Percentiles rank a stretch among this genome's conserved stretches.
These are phyloP conservation scores for Amblyraja radiata DNA, from an alignment of 2,797 vertebrate genomes.

Conservation along the genomic window DNA sequence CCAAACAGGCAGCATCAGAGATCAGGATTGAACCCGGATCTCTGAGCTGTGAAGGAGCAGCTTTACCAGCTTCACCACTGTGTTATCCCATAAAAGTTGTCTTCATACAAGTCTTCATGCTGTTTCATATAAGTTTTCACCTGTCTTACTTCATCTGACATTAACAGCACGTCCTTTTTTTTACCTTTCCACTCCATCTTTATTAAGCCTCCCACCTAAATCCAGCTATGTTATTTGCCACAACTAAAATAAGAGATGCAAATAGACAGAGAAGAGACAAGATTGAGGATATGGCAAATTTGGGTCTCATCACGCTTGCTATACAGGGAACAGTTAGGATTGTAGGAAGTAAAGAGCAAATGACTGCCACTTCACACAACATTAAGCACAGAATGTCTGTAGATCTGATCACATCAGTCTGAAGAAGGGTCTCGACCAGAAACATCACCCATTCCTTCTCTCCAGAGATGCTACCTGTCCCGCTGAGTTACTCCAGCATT, in stretches of 20 bases:
- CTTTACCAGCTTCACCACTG: too few relatives aligned
- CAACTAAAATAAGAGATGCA: not conserved
- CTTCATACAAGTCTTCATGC: too few relatives aligned
- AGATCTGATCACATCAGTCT: not conserved
- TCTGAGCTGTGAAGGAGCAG: too few relatives aligned
- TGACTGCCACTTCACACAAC: not conserved
- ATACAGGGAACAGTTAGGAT: not conserved
- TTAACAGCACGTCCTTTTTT: not conserved
- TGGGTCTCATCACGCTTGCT: not conserved
- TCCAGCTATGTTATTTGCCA: not conserved
- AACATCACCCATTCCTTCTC: too few relatives aligned
- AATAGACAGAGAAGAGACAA: not conserved
- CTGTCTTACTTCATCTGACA: not conserved
- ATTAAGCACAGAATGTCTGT: not conserved
- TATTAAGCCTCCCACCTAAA: not conserved
- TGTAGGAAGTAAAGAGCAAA: not conserved
- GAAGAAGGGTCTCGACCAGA: too few relatives aligned
- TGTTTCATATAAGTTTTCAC: too few relatives aligned
- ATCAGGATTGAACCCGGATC: too few relatives aligned
- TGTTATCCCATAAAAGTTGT: too few relatives aligned
- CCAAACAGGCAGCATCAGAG: too few relatives aligned
- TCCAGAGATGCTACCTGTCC: too few relatives aligned
- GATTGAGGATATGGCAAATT: not conserved
- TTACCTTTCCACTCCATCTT: not conserved
- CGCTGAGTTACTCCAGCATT: too few relatives aligned